Base-by-base conservation (phyloP, 2,888 invertebrate genomes). In the Melieria picta region DNA sequence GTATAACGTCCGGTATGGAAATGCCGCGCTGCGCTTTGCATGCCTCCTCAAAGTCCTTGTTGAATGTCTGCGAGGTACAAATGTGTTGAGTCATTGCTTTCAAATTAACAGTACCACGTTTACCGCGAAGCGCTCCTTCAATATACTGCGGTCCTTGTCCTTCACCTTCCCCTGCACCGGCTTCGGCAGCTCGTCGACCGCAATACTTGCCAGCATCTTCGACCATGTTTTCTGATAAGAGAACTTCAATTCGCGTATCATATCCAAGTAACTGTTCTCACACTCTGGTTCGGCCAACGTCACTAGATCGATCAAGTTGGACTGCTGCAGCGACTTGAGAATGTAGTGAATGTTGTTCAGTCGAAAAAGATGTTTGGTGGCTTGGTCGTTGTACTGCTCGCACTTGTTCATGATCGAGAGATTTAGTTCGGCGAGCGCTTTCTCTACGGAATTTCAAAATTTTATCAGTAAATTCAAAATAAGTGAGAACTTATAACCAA, bases 281-380 rank as follows among this genome's bases (percentile, higher is more conserved):
- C 96, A 95, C 64, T 94, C 94, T 0, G 94, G 93, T 85, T 97
- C 96, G 0, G 94, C 93, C 73, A 94, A 87, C 74, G 91, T 89
- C 64, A 98, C 91, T 71, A 97, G 88, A 79, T 95, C 94, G 81
- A 98, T 88, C 4, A 98, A 88, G 30, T 92, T 93, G 73, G 94
- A 95, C 78, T 95, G 91, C 79, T 95, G 94, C 43, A 98, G 88
- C 9, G 97, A 94, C 88, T 96, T 97, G n/a, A 97, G 88, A 74
- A 98, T 93, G 83, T 98, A 97, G 85, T 97, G 93, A 77, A 95
- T 96, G 86, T 99, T 99, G 87, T 99, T 99, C 58, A 98, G 88
- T 73, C 97, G 91, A 83, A 98, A 98, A 68, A 98, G 91, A 7
- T 96, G 94, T 80, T 94, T 93, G 13, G 98, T 89, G 4, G 95